Base-by-base conservation (phyloP, 2,797 vertebrate species). In the Pygocentrus nattereri region DNA sequence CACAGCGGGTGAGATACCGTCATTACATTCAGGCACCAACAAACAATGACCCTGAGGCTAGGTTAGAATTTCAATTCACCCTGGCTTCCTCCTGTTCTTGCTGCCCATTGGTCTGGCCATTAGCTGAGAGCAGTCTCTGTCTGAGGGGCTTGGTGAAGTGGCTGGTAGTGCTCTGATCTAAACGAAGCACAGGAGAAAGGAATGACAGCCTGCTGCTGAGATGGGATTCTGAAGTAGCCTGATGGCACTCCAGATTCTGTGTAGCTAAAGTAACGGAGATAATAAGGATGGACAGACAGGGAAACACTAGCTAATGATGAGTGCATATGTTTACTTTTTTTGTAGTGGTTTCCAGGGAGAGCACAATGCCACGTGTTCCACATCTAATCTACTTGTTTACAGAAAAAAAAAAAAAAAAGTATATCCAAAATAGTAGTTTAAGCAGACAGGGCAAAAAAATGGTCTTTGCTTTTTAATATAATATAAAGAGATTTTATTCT, bases 41-140 rank as follows among this genome's bases (percentile, higher is more conserved):
- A 74, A 65, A 79, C n/a, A 62, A 34, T 74, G 68, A 68, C 78
- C 64, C 54, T 12, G 5, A 56, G 41, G 41, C 61, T 23, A 0
- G 56, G 30, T 62, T 73, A 21, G 74, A 85, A 84, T 85, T 82
- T 82, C 74, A 85, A 78, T 85, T 76, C 47, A 59, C 78, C 25
- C 4, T 67, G 47, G 41, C 67, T 65, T 70, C 50, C 44, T 61
- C n/a, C 38, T 56, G 3, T 47, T 59, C 19, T 8, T 74, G 62
- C 19, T 62, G 10, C 13, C 61, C 56, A n/a, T 21, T 52, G 38
- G 41, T 70, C 10, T 21, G 19, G 38, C 49, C 25, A 65, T 18
- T 54, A 72, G 47, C 23, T 13, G 30, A 54, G 61, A 15, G n/a
- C 54, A 41, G 25, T 81, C 30, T 84, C 27, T 38, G 41, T 68